phyloP scores from a whole-genome alignment of 2,113 vertebrate species.

The Eudyptes chrysolophus region DNA sequence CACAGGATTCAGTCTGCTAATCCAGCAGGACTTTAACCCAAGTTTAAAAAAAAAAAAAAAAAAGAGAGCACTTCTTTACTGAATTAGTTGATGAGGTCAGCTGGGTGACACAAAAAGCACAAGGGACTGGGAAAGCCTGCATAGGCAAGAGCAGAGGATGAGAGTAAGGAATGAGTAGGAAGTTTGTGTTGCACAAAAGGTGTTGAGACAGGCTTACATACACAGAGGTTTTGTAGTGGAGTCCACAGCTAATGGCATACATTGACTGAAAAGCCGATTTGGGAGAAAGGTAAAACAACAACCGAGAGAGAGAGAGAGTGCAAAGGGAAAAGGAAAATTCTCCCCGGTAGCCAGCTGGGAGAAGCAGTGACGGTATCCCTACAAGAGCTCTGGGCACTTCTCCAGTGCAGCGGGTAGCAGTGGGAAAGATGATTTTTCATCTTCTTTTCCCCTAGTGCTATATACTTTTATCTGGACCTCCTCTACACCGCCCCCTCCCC shows the following conservation, averaged over 20 bases:
- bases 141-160: background rate
- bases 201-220: background rate
- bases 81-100: background rate
- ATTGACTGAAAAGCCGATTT: background rate
- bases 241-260: background rate
- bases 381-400: background rate
- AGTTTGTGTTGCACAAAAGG: background rate
- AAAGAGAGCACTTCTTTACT: background rate
- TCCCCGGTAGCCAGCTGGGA: background rate
- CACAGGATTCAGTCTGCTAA: background rate
- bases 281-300: background rate
- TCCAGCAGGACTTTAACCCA: background rate
- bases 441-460: background rate
- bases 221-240: background rate
- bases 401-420: background rate
- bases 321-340: background rate
- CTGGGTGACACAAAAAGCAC: background rate
- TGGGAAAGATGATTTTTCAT: background rate
- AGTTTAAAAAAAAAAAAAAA: background rate
- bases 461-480: background rate
- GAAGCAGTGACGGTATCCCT: background rate
- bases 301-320: background rate
- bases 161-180: background rate
- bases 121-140: background rate
- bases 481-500: rapidly evolving